Conservation (phyloP, 1,140 invertebrate genomes). For the Bombus huntii region DNA sequence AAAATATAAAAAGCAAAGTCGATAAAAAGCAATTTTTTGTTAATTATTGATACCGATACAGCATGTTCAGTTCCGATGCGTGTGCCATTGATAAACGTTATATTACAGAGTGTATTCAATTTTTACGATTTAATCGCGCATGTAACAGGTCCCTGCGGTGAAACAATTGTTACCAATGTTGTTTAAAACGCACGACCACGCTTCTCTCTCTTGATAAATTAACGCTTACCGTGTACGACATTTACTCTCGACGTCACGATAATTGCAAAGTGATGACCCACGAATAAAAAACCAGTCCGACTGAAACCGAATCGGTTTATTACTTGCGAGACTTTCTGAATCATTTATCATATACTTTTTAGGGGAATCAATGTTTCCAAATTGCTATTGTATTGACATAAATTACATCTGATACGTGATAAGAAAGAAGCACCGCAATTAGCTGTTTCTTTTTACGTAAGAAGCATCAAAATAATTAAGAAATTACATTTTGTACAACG, state of each 20-base stretch:
- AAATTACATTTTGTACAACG: neutral
- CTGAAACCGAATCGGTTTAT: neutral
- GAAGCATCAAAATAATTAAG: neutral
- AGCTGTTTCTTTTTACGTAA: neutral
- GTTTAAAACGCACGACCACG: conserved; percentile 7
- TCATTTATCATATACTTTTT: conserved; percentile 13
- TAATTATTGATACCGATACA: neutral
- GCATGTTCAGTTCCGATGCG: neutral
- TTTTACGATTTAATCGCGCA: conserved; percentile 45
- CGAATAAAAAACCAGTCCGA: conserved; percentile 17
- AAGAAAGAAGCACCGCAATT: neutral
- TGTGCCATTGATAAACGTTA: conserved; percentile 4
- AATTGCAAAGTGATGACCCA: conserved; percentile 33
- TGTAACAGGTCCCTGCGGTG: conserved; percentile 26
- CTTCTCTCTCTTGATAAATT: conserved; percentile 36
- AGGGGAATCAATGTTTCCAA: neutral
- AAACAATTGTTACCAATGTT: conserved; percentile 20
- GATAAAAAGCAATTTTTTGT: neutral
- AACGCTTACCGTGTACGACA: conserved; percentile 16
- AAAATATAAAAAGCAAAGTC: too few species aligned
- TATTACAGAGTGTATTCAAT: conserved; percentile 11
- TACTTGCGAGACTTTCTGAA: neutral
- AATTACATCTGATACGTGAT: neutral
- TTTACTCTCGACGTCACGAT: conserved; percentile 32
- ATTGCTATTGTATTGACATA: neutral